Evolutionary conservation across 2,888 invertebrate genomes (phyloP).

Genomic region (Trachelus tabidus): DNA sequence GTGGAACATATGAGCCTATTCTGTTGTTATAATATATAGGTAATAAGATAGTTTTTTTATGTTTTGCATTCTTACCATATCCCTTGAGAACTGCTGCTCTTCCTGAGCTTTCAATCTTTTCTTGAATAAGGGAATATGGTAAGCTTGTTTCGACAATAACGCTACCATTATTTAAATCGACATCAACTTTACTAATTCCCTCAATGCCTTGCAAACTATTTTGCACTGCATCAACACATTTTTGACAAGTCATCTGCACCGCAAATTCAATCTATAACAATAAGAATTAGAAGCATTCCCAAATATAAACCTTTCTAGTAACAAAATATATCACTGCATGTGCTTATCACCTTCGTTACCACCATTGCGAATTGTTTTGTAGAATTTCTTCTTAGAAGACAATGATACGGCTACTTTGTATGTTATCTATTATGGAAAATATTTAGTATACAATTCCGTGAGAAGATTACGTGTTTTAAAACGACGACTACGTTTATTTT

Average conservation of each 20-base stretch:
- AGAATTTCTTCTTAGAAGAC: not conserved
- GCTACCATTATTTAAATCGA: conserved; percentile 73
- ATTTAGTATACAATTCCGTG: not conserved
- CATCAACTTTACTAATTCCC: conserved; percentile 68
- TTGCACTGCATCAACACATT: conserved; percentile 68
- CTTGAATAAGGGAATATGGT: conserved; percentile 68
- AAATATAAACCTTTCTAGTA: not conserved
- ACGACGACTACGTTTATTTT: not conserved
- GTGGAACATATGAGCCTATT: conserved; percentile 27
- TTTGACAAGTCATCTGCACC: conserved; percentile 73
- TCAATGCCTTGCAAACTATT: conserved; percentile 60
- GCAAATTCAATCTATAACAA: conserved; percentile 73
- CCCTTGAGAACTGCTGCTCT: conserved; percentile 82
- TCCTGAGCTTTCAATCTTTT: conserved; percentile 71
- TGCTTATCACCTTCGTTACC: not conserved
- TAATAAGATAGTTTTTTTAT: conserved; percentile 3
- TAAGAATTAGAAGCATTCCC: not conserved
- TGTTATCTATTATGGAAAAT: not conserved
- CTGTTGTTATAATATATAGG: conserved; percentile 36
- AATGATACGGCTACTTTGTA: not conserved
- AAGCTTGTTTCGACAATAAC: conserved; percentile 77
- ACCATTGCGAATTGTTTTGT: not conserved
- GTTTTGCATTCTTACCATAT: conserved; percentile 71
- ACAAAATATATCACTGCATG: not conserved
- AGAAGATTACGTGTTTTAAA: not conserved